These are phyloP conservation scores for Oreochromis grahami DNA, from an alignment of 2,797 vertebrate species.

Conservation along the genomic window DNA sequence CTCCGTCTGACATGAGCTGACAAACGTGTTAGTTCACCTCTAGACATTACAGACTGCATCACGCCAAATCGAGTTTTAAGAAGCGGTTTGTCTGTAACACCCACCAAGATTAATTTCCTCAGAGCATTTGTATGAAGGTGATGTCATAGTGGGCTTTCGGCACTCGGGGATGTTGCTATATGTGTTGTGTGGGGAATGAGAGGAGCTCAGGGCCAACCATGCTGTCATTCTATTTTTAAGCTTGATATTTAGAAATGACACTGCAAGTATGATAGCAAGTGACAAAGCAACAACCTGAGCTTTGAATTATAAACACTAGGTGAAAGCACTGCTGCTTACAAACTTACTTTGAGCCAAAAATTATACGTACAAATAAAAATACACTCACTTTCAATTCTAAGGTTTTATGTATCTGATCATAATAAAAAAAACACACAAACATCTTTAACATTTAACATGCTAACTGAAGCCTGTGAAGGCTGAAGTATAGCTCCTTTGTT, in stretches of 20 bases:
- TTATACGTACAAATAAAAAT: not conserved
- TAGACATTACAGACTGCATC: not conserved
- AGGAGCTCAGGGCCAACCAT: not conserved
- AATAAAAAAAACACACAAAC: not conserved
- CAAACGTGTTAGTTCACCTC: constrained; percentile 16
- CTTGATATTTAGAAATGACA: constrained; percentile 35
- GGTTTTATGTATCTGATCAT: not conserved
- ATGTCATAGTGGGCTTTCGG: not conserved
- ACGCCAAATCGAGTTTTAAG: not conserved
- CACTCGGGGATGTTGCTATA: not conserved
- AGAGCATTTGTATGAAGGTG: not conserved
- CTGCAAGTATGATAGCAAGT: constrained; percentile 3
- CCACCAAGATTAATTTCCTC: constrained; percentile 5
- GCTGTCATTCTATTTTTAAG: constrained; percentile 33
- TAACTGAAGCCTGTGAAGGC: not conserved
- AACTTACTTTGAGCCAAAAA: not conserved
- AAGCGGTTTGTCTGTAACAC: not conserved
- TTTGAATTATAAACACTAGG: not conserved
- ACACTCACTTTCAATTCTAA: not conserved
- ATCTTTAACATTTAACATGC: not conserved
- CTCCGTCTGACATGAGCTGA: not conserved
- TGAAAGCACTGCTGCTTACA: not conserved
- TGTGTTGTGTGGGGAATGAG: not conserved
- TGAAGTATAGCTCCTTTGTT: not conserved
- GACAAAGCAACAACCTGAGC: constrained; percentile 19